Evolutionary conservation across 1,140 invertebrate genomes (phyloP).

Genomic region (Aphelenchoides fujianensis): DNA sequence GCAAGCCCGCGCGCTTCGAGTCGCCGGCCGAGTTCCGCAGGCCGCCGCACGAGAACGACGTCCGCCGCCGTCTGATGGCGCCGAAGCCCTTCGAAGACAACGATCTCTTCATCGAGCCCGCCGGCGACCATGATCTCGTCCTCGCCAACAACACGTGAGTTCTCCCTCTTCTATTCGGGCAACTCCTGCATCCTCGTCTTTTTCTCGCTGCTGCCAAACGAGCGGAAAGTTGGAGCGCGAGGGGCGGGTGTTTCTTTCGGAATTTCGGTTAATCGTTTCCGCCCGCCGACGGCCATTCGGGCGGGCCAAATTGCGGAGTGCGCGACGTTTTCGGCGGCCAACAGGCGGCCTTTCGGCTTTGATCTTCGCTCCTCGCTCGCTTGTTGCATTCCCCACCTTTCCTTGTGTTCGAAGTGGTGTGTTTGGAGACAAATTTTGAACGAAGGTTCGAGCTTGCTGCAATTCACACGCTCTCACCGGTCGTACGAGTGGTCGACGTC

Average conservation of each 20-base stretch:
- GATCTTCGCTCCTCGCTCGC: no score
- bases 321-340: background rate
- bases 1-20: background rate
- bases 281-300: background rate
- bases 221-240: no score
- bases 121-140: constrained; percentile 60
- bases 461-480: no score
- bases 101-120: constrained; percentile 59
- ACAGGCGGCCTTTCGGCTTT: no score
- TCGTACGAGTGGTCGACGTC: no score
- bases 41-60: background rate
- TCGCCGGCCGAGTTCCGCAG: background rate
- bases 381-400: no score
- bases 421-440: no score
- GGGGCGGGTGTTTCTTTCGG: background rate
- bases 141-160: constrained; percentile 60
- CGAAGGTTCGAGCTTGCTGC: no score
- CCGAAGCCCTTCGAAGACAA: constrained; percentile 59
- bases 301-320: background rate
- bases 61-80: constrained; percentile 27
- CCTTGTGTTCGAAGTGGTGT: no score
- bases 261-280: background rate
- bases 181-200: background rate
- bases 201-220: no score
- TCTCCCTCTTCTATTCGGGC: background rate